Evolutionary conservation across 2,888 invertebrate species (phyloP).

Genomic region (Andricus quercusramuli): DNA sequence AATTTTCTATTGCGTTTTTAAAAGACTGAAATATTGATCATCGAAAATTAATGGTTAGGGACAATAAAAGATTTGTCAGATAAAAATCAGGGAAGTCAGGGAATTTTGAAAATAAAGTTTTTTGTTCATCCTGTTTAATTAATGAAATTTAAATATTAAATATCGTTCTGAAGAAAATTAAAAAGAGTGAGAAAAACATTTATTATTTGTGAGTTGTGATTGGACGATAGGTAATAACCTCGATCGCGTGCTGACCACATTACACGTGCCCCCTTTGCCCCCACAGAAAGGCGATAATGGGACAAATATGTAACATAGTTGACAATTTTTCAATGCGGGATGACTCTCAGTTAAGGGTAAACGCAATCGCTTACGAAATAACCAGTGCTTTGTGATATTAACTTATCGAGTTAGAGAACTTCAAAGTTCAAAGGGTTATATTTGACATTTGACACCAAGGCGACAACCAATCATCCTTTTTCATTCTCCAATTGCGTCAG

Average conservation of each 20-base stretch:
- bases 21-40: not conserved
- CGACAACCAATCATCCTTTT: constrained; percentile 7
- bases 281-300: not conserved
- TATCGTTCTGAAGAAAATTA: no score
- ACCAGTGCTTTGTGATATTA: constrained; percentile 21
- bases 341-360: constrained; percentile 55
- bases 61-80: no score
- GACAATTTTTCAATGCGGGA: not conserved
- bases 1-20: no score
- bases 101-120: no score
- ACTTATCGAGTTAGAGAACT: constrained; percentile 7
- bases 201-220: not conserved
- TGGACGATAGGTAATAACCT: not conserved
- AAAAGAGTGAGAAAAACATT: not conserved
- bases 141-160: no score
- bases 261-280: not conserved
- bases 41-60: no score
- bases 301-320: constrained; percentile 11
- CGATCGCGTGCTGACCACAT: not conserved
- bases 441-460: constrained; percentile 23
- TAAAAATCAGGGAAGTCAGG: no score
- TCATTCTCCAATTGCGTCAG: not conserved
- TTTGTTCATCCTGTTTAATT: no score
- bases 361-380: constrained; percentile 68
- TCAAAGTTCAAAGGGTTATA: not conserved